Evolutionary conservation across 2,113 vertebrate genomes (phyloP), one percentile per base, ranked within the genome.

Genomic region (Bostrychus sinensis): DNA sequence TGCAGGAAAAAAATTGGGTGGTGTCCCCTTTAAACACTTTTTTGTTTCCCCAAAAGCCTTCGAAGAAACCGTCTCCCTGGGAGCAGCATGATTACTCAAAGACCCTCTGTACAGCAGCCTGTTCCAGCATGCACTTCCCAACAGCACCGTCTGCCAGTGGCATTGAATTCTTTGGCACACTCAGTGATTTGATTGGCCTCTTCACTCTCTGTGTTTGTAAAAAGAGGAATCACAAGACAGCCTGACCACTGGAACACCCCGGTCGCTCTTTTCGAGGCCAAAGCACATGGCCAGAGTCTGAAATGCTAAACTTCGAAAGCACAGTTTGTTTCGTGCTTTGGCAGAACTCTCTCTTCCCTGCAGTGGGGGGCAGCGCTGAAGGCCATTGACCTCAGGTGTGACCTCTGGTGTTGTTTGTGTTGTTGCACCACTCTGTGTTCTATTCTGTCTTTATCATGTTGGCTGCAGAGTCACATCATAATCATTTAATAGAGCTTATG

Each of bases 131-230:
- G 38, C 57, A 60, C 57, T 72, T 76, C n/a, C n/a, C n/a, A n/a
- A n/a, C n/a, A 8, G 32, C 32, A 7, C 32, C 32, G 32, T 82
- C 79, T 84, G 77, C 66, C 74, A 76, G 60, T 69, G 72, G 80
- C 84, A 82, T 68, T 14, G 75, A 75, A 74, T 80, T 85, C 81
- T 77, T 61, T 60, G 72, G 60, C 75, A 63, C 69, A 74, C 77
- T 56, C 68, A 62, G 66, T 23, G 2, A 28, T 77, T 53, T 78
- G 78, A 86, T 78, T 84, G 79, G 77, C 66, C 75, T 77, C 62
- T 30, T 73, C 62, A 60, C 59, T 22, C 69, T 62, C 13, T 83
- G 62, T 84, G 77, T 70, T 72, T 67, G 59, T 69, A 59, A 32
- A 68, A 55, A 86, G 71, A 79, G 63, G 74, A 36, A 71, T 73